phyloP scores from a whole-genome alignment of 2,888 invertebrate species.

The Drosophila neotestacea region DNA sequence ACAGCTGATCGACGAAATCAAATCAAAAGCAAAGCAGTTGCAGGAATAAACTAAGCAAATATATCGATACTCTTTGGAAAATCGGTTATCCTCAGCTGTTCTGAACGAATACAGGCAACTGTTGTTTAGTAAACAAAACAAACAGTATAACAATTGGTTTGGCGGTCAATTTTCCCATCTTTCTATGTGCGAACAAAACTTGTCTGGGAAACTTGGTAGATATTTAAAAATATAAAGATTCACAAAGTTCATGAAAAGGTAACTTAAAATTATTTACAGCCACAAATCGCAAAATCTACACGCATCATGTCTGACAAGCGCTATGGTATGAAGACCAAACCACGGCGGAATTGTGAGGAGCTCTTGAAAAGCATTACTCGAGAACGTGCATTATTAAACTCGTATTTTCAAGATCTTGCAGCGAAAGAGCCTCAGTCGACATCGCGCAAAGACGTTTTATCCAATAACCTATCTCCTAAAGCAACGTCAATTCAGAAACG shows the following conservation, averaged over 20 bases:
- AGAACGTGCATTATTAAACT: constrained; percentile 57
- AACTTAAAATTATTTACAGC: constrained; percentile 7
- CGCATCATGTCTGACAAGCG: constrained; percentile 34
- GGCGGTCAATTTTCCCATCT: too few species aligned
- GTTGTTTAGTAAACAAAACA: background rate
- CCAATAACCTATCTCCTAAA: background rate
- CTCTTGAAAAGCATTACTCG: constrained; percentile 59
- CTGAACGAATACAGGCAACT: background rate
- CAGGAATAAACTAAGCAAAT: too few species aligned
- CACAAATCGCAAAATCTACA: background rate
- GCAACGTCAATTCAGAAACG: constrained; percentile 26
- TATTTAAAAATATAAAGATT: background rate
- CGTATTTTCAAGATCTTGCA: constrained; percentile 53
- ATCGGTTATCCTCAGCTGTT: background rate
- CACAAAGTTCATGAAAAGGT: background rate
- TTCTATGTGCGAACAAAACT: too few species aligned
- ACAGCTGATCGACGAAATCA: too few species aligned
- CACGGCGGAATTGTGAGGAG: constrained; percentile 49
- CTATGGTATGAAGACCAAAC: constrained; percentile 25
- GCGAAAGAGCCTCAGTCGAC: background rate
- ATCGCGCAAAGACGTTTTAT: background rate
- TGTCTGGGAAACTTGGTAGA: background rate
- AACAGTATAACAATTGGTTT: too few species aligned
- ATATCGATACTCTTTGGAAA: constrained; percentile 22
- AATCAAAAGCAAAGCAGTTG: too few species aligned